These are phyloP conservation scores for Conistra vaccinii DNA, from an alignment of 2,888 invertebrate species.

Conservation along the genomic window DNA sequence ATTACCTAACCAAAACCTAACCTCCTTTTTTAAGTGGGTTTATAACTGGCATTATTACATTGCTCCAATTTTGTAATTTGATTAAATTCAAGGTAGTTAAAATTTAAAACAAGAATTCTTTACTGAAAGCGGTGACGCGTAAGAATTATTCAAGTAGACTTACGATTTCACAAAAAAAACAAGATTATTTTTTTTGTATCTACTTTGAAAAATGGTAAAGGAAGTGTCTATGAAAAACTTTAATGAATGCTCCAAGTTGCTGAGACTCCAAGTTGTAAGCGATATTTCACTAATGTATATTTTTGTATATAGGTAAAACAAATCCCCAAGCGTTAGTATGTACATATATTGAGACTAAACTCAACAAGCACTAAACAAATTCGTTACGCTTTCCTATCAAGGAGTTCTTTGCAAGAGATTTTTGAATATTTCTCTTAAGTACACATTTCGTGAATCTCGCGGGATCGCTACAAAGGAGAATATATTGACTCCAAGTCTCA, in stretches of 20 bases:
- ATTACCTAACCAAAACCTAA: too few relatives aligned
- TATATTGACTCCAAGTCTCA: conserved; percentile 42
- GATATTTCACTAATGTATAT: background rate
- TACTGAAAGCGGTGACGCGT: background rate
- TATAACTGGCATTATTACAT: background rate
- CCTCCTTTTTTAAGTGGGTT: too few relatives aligned
- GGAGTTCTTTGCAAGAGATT: conserved; percentile 4
- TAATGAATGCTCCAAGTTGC: too few relatives aligned
- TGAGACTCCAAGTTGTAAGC: background rate
- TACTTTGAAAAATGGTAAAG: conserved; percentile 7
- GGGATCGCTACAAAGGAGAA: conserved; percentile 42
- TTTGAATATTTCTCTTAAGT: conserved; percentile 20
- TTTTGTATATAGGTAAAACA: background rate
- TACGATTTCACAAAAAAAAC: conserved; percentile 26
- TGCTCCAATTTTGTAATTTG: conserved; percentile 18
- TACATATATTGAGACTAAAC: conserved; percentile 2
- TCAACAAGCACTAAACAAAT: conserved; percentile 31
- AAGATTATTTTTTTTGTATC: conserved; percentile 3
- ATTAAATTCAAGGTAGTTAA: background rate
- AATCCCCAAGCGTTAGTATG: background rate
- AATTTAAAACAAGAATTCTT: conserved; percentile 9
- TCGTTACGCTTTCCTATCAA: background rate
- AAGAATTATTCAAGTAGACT: conserved; percentile 15
- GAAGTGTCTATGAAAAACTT: background rate
- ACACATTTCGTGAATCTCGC: conserved; percentile 4